A percentile compares a stretch with the other conserved stretches of the same genome.
Evolutionary conservation across 2,113 vertebrate species (phyloP).

Genomic region (Rhadina sibilatrix): DNA sequence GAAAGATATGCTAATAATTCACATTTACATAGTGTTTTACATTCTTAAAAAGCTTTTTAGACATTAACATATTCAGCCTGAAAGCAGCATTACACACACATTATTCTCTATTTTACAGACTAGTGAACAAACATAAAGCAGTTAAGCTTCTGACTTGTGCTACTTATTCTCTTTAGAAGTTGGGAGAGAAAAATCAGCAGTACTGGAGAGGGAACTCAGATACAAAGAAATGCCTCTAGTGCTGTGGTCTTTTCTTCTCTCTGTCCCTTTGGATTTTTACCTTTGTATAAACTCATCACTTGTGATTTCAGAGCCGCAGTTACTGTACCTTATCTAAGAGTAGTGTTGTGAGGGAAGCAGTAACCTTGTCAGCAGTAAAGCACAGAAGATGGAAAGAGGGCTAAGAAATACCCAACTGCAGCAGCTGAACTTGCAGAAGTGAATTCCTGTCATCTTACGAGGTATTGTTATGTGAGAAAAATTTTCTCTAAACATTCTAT

Average conservation of each 20-base stretch:
- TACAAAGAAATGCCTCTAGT: neutral
- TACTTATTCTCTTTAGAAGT: neutral
- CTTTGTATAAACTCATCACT: neutral
- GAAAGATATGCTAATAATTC: neutral
- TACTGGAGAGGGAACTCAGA: neutral
- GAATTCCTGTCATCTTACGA: neutral
- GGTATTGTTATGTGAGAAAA: neutral
- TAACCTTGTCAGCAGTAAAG: neutral
- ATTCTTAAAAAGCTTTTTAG: conserved; percentile 3
- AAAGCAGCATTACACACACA: neutral
- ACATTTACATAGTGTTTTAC: neutral
- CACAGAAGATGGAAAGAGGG: neutral
- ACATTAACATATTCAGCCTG: neutral
- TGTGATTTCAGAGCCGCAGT: neutral
- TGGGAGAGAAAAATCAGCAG: neutral
- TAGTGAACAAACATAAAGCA: neutral
- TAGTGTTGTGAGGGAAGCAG: neutral
- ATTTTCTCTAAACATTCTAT: neutral
- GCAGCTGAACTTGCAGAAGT: neutral
- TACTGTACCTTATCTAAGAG: neutral
- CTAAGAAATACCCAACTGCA: neutral
- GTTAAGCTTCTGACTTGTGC: neutral
- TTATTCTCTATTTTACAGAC: neutral
- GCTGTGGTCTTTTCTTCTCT: neutral
- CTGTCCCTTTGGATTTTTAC: neutral